Evolutionary conservation across 2,797 vertebrate species (phyloP).

Genomic region (Hydrophis major): DNA sequence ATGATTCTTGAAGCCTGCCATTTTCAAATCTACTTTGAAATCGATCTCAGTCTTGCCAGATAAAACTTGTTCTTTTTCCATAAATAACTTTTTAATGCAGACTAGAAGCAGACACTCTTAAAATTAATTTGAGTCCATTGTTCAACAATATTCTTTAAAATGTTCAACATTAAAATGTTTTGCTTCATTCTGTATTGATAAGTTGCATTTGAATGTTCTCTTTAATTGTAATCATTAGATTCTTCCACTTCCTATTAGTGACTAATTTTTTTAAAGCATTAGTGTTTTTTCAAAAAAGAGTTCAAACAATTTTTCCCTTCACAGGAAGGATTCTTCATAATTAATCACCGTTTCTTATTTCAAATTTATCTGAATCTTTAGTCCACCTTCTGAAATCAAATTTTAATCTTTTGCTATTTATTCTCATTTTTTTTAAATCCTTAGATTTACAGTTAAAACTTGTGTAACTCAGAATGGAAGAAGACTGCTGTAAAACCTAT

Average conservation of each 20-base stretch:
- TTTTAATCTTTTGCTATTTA: background rate
- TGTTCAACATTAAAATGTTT: background rate
- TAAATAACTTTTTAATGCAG: background rate
- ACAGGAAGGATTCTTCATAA: background rate
- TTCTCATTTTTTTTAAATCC: background rate
- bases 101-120: background rate
- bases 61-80: background rate
- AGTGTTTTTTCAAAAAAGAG: background rate
- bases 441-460: background rate
- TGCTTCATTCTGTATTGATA: background rate
- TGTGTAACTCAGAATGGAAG: background rate
- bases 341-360: background rate
- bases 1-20: background rate
- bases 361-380: background rate
- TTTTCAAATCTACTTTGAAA: background rate
- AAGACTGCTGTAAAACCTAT: background rate
- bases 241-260: background rate
- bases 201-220: background rate
- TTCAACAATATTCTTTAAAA: background rate
- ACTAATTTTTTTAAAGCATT: background rate
- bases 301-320: background rate
- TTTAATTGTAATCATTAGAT: background rate
- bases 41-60: background rate
- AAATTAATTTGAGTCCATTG: background rate
- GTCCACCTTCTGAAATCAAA: background rate